Conservation (phyloP, 2,888 invertebrate genomes). For the Malacosoma neustria region DNA sequence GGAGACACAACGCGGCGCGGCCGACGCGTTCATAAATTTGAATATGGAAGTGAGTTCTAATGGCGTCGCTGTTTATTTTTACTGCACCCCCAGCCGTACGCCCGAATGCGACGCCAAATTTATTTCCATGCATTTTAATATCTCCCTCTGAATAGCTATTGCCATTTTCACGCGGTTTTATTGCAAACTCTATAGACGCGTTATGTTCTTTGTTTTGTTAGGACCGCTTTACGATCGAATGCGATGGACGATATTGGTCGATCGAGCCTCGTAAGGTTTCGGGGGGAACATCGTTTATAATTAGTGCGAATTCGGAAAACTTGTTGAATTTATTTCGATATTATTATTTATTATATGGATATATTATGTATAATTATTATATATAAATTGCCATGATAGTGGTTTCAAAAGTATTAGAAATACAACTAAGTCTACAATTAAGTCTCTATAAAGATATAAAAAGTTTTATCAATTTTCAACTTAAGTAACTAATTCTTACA, state of each 20-base stretch:
- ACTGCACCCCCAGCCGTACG: constrained; percentile 72
- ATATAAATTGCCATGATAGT: too few relatives aligned
- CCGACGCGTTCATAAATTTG: constrained; percentile 71
- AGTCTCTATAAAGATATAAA: too few relatives aligned
- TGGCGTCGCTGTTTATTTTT: constrained; percentile 76
- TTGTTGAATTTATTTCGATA: too few relatives aligned
- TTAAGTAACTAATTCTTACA: too few relatives aligned
- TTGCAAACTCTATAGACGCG: constrained; percentile 54
- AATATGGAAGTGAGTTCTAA: constrained; percentile 77
- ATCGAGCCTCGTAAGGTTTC: constrained; percentile 53
- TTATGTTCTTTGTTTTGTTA: constrained; percentile 54
- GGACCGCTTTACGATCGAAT: constrained; percentile 51
- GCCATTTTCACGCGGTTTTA: constrained; percentile 73
- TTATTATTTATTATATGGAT: too few relatives aligned
- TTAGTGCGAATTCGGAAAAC: too few relatives aligned
- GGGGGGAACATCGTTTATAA: constrained; percentile 8
- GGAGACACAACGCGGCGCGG: constrained; percentile 24
- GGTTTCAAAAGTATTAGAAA: too few relatives aligned
- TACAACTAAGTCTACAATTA: too few relatives aligned
- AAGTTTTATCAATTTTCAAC: too few relatives aligned
- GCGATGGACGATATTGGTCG: constrained; percentile 51
- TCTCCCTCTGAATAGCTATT: constrained; percentile 73
- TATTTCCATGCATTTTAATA: constrained; percentile 76
- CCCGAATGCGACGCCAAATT: constrained; percentile 77
- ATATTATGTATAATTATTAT: too few relatives aligned